These are phyloP conservation scores for Eupelmus urozonus DNA, from an alignment of 2,888 invertebrate species.

Conservation along the genomic window DNA sequence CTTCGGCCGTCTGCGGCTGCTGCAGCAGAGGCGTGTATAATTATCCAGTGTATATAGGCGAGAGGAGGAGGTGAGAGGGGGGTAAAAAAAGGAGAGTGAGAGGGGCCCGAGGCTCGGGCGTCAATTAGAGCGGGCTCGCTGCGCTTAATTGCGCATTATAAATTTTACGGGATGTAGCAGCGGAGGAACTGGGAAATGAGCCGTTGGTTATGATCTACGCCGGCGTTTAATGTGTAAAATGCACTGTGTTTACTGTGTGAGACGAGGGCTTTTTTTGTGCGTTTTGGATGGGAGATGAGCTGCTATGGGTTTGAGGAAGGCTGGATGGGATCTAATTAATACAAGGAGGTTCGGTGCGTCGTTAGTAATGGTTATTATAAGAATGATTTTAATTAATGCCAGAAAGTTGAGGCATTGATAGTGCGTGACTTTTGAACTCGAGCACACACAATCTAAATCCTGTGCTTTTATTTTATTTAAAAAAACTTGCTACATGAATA, in stretches of 20 bases:
- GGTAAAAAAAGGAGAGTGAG: slow-evolving; percentile 9
- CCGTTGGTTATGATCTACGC: slow-evolving; percentile 22
- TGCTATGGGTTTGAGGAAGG: too few species aligned
- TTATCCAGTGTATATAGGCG: background rate
- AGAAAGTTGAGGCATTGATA: too few species aligned
- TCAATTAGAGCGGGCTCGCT: slow-evolving; percentile 40
- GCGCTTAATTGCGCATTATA: slow-evolving; percentile 51
- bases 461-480: too few species aligned
- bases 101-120: slow-evolving; percentile 14
- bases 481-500: background rate
- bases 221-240: slow-evolving; percentile 18
- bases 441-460: too few species aligned
- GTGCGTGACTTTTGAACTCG: too few species aligned
- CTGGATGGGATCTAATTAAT: too few species aligned
- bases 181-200: background rate
- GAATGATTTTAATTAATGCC: too few species aligned
- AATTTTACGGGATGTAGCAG: slow-evolving; percentile 27
- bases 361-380: too few species aligned
- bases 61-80: background rate
- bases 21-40: slow-evolving; percentile 8
- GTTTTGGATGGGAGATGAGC: too few species aligned
- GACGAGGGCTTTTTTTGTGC: background rate
- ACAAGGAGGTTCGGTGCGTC: too few species aligned
- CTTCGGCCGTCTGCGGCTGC: background rate
- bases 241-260: background rate